Conservation (phyloP, 2,113 vertebrate species). For the Choloepus hoffmanni region DNA sequence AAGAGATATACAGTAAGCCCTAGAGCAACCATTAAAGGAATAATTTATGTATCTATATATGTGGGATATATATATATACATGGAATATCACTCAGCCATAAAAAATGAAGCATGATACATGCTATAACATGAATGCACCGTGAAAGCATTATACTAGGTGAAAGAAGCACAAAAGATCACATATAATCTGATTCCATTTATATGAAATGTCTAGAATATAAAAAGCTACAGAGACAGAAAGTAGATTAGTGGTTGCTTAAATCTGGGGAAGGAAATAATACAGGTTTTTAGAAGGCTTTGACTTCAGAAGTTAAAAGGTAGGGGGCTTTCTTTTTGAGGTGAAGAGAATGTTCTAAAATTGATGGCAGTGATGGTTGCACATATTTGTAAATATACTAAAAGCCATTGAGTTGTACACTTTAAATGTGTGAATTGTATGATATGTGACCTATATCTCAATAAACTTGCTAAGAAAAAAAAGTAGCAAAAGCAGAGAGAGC, state of each 20-base stretch:
- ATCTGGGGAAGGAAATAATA: neutral
- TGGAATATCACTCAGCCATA: no score
- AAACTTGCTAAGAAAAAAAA: neutral
- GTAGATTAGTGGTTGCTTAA: neutral
- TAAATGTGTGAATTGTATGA: neutral
- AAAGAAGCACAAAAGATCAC: neutral
- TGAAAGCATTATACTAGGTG: no score
- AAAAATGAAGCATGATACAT: no score
- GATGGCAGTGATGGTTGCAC: neutral
- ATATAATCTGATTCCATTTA: neutral
- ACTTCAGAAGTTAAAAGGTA: neutral
- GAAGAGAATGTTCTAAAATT: neutral
- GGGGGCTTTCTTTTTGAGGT: neutral
- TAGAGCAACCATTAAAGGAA: neutral
- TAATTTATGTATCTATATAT: no score
- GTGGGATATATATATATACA: no score
- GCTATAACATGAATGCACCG: no score
- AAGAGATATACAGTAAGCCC: neutral
- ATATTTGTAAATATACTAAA: neutral
- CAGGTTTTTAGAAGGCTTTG: neutral
- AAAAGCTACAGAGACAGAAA: neutral
- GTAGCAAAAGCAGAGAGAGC: neutral
- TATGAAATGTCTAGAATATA: neutral
- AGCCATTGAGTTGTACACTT: neutral
- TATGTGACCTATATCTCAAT: neutral